These are phyloP conservation scores for Cirrhinus mrigala DNA, from an alignment of 2,797 vertebrate genomes.

Conservation along the genomic window DNA sequence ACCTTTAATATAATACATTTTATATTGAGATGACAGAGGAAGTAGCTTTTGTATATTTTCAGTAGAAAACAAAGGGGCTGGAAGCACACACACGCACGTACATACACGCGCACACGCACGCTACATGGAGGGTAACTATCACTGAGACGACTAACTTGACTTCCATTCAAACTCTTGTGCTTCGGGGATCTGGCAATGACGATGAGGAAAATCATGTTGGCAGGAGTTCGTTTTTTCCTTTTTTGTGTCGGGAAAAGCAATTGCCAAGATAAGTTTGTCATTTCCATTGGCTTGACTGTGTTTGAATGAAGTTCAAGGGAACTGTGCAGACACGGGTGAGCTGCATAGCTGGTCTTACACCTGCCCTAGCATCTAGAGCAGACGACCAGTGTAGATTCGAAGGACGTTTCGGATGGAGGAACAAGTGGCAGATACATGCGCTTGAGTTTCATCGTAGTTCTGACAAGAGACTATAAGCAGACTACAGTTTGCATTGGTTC, in stretches of 20 bases:
- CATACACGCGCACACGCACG: constrained; percentile 57
- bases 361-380: constrained; percentile 55
- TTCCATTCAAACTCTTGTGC: constrained; percentile 76
- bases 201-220: constrained; percentile 54
- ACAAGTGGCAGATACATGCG: constrained; percentile 52
- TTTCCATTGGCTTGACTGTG: constrained; percentile 55
- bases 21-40: constrained; percentile 67
- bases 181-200: constrained; percentile 76
- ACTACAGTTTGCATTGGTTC: constrained; percentile 61
- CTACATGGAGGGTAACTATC: constrained; percentile 62
- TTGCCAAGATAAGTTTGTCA: constrained; percentile 50
- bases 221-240: constrained; percentile 43
- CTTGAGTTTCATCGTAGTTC: constrained; percentile 51
- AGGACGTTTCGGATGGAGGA: constrained; percentile 53
- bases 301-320: constrained; percentile 42
- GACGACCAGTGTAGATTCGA: constrained; percentile 53
- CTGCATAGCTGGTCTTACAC: constrained; percentile 69
- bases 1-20: constrained; percentile 76
- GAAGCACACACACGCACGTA: constrained; percentile 59
- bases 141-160: constrained; percentile 65
- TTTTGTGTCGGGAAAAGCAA: constrained; percentile 49
- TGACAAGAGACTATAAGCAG: constrained; percentile 52
- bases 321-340: constrained; percentile 50
- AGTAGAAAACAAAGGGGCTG: constrained; percentile 85
- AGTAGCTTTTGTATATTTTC: constrained; percentile 80